A percentile compares a stretch with the other conserved stretches of the same genome.
Evolutionary conservation across 2,797 vertebrate genomes (phyloP).

Genomic region (Anolis apletophallus): DNA sequence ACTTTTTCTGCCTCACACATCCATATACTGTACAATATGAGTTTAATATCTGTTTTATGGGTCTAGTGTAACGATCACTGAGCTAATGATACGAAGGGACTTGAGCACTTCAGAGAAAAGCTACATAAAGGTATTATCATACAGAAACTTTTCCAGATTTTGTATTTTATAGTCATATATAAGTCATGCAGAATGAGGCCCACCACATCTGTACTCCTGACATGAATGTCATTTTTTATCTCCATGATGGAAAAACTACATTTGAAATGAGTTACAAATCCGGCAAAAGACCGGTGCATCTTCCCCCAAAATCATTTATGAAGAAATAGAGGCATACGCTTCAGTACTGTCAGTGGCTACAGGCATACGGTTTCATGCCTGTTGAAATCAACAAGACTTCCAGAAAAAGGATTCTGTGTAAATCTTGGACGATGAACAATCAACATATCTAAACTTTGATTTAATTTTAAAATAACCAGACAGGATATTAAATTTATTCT

Average conservation of each 20-base stretch:
- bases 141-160: not conserved
- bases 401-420: not conserved
- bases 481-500: conserved; percentile 39
- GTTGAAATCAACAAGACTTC: not conserved
- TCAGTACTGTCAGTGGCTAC: not conserved
- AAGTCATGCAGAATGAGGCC: conserved; percentile 36
- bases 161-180: not conserved
- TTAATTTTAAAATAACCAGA: conserved; percentile 41
- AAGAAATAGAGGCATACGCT: conserved; percentile 54
- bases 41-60: not conserved
- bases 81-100: not conserved
- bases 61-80: not conserved
- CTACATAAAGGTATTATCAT: not conserved
- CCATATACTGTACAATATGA: not conserved
- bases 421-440: not conserved
- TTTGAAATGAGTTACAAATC: conserved; percentile 42
- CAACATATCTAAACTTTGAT: not conserved
- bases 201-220: conserved; percentile 10
- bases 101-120: not conserved
- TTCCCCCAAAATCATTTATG: conserved; percentile 59
- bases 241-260: conserved; percentile 19
- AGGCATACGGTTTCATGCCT: not conserved
- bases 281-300: conserved; percentile 43
- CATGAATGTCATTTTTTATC: conserved; percentile 34
- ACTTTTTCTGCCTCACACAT: not conserved